These are phyloP conservation scores for Cercopithecus hamlyni DNA, from an alignment of 2,797 vertebrate genomes.

Conservation along the genomic window DNA sequence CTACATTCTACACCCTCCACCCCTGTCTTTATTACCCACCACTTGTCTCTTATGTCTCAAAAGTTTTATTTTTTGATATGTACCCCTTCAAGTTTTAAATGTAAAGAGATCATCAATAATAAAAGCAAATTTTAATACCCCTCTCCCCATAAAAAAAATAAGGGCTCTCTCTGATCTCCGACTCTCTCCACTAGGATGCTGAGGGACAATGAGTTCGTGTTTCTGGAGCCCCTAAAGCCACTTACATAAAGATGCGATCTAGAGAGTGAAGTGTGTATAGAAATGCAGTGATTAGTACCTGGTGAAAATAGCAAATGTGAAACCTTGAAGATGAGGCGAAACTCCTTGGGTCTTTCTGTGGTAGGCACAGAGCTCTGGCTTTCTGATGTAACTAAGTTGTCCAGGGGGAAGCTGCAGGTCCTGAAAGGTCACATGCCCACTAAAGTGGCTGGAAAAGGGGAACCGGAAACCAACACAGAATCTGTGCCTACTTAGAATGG, in stretches of 20 bases:
- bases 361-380: background rate
- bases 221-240: constrained; percentile 26
- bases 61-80: background rate
- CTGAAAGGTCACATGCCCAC: background rate
- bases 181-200: background rate
- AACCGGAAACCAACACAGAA: background rate
- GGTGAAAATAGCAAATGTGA: background rate
- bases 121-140: background rate
- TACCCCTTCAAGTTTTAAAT: background rate
- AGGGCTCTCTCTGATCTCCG: background rate
- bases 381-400: background rate
- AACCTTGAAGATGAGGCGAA: background rate
- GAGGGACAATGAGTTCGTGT: background rate
- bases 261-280: background rate
- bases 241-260: background rate
- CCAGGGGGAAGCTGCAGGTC: fast-evolving
- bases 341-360: background rate
- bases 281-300: background rate
- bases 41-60: background rate
- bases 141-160: background rate
- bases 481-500: background rate
- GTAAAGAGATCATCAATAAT: background rate
- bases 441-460: background rate
- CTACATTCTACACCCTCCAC: background rate
- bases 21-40: background rate